These are phyloP conservation scores for Diplogasteroides magnus DNA, from an alignment of 1,140 invertebrate species.

Conservation along the genomic window DNA sequence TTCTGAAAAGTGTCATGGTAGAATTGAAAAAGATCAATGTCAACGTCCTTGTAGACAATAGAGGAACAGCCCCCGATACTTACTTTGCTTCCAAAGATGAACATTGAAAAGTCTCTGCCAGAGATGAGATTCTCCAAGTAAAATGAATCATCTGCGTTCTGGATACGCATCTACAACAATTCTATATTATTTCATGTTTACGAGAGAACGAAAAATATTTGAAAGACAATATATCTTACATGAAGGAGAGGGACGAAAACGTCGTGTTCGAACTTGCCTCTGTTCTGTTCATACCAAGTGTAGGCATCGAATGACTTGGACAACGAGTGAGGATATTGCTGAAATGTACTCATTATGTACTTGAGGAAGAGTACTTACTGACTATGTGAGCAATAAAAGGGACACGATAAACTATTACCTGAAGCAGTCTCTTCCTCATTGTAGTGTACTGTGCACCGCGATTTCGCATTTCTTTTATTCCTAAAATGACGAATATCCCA, in stretches of 20 bases:
- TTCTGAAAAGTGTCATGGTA: too few species aligned
- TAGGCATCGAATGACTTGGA: neutral
- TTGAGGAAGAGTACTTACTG: too few species aligned
- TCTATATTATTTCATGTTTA: neutral
- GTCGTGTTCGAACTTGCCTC: constrained; percentile 2
- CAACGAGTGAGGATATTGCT: too few species aligned
- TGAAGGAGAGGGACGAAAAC: constrained; percentile 9
- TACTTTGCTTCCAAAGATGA: constrained; percentile 35
- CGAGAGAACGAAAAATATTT: neutral
- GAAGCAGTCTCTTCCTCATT: too few species aligned
- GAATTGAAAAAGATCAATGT: too few species aligned
- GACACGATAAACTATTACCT: too few species aligned
- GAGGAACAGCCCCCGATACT: neutral
- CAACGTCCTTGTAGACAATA: too few species aligned
- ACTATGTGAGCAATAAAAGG: too few species aligned
- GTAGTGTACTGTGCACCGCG: too few species aligned
- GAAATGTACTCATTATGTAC: too few species aligned
- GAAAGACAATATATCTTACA: neutral
- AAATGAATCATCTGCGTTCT: neutral
- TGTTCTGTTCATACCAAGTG: neutral
- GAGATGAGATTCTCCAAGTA: constrained; percentile 39
- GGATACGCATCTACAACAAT: constrained; percentile 7
- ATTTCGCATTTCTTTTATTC: too few species aligned
- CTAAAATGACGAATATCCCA: too few species aligned
- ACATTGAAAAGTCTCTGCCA: constrained; percentile 37